These are phyloP conservation scores for Latrodectus geometricus DNA, from an alignment of 1,140 invertebrate species.

Conservation along the genomic window DNA sequence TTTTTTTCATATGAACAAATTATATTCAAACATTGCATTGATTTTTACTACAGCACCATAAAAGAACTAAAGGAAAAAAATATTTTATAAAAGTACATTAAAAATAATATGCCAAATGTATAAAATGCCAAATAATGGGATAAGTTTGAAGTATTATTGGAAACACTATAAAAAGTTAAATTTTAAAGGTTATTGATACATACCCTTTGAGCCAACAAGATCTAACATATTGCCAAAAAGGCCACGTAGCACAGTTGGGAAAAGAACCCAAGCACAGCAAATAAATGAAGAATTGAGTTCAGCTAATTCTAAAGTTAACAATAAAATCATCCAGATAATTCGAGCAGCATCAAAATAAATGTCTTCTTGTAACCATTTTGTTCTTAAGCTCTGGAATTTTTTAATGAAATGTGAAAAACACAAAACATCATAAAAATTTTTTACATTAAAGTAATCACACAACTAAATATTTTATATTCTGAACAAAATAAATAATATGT, in stretches of 20 bases:
- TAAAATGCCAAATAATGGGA: no score
- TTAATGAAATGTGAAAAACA: not conserved
- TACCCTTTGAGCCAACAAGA: constrained; percentile 41
- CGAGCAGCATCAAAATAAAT: constrained; percentile 76
- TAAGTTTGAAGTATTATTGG: no score
- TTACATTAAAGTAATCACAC: not conserved
- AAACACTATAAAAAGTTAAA: no score
- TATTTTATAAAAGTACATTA: no score
- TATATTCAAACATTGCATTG: no score
- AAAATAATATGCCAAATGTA: no score
- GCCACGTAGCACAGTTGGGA: constrained; percentile 52
- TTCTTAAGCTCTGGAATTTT: constrained; percentile 63
- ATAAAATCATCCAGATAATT: constrained; percentile 74
- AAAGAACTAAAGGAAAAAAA: no score
- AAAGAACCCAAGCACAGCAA: constrained; percentile 45
- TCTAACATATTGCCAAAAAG: constrained; percentile 28
- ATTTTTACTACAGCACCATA: no score
- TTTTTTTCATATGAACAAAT: no score
- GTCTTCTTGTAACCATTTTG: constrained; percentile 74
- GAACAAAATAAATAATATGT: no score
- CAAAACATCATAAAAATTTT: not conserved
- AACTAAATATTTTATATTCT: not conserved
- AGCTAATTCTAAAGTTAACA: constrained; percentile 64
- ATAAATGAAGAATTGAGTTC: constrained; percentile 56
- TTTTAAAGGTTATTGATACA: not conserved